phyloP scores from a whole-genome alignment of 2,888 invertebrate species.

The Drosophila percnosoma region DNA sequence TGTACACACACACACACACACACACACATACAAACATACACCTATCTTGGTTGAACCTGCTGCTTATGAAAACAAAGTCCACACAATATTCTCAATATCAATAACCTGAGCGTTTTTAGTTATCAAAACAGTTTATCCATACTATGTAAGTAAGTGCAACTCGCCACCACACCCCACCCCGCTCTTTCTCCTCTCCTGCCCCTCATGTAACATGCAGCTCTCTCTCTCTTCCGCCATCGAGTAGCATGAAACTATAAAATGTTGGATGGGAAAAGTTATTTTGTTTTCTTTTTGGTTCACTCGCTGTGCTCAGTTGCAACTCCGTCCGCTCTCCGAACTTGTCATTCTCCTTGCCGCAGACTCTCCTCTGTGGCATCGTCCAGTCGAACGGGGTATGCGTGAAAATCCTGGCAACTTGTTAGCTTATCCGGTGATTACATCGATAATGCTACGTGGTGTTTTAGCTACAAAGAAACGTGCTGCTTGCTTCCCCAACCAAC shows the following conservation, averaged over 20 bases:
- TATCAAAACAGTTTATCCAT: slow-evolving; percentile 77
- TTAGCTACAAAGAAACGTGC: slow-evolving; percentile 76
- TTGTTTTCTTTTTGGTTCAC: slow-evolving; percentile 50
- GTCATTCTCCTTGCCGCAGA: neutral
- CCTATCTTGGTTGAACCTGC: neutral
- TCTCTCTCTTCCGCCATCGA: slow-evolving; percentile 10
- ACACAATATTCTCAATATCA: slow-evolving; percentile 72
- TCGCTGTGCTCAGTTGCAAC: slow-evolving; percentile 42
- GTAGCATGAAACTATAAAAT: slow-evolving; percentile 59
- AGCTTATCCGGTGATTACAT: slow-evolving; percentile 85
- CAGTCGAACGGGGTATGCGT: slow-evolving; percentile 65
- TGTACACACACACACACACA: neutral
- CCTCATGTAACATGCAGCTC: neutral
- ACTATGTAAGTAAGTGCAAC: slow-evolving; percentile 61
- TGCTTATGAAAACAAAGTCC: slow-evolving; percentile 36
- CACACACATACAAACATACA: neutral
- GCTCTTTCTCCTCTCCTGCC: neutral
- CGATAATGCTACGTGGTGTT: slow-evolving; percentile 84
- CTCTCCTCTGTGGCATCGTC: neutral
- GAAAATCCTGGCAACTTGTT: slow-evolving; percentile 85
- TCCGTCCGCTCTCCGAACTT: slow-evolving; percentile 3
- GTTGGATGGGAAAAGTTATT: slow-evolving; percentile 31
- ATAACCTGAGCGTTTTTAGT: slow-evolving; percentile 70
- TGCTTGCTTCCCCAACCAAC: slow-evolving; percentile 54
- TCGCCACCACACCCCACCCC: neutral